Evolutionary conservation across 2,888 invertebrate species (phyloP).

Genomic region (Unio delphinus): DNA sequence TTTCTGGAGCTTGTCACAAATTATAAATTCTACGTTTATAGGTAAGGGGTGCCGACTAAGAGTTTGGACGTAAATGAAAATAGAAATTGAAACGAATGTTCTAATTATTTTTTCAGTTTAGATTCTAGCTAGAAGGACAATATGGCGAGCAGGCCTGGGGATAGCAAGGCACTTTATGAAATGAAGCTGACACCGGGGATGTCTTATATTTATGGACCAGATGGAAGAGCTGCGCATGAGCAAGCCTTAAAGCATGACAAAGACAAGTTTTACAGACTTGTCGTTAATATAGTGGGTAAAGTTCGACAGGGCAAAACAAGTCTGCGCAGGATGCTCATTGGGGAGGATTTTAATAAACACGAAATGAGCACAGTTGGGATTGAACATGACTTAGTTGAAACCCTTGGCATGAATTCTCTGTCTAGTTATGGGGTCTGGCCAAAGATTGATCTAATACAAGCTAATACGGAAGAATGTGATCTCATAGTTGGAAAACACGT

Average conservation of each 20-base stretch:
- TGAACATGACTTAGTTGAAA: constrained; percentile 45
- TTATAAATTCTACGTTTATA: no score
- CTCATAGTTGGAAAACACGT: constrained; percentile 37
- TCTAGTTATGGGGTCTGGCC: constrained; percentile 15
- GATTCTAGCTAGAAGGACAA: no score
- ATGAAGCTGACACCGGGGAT: constrained; percentile 42
- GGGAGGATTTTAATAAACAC: constrained; percentile 30
- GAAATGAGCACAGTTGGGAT: constrained; percentile 44
- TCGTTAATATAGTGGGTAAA: constrained; percentile 41
- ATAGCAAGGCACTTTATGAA: constrained; percentile 31
- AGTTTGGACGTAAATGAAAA: no score
- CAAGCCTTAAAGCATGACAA: constrained; percentile 32
- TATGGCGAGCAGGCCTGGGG: not conserved
- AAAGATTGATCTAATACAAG: constrained; percentile 25
- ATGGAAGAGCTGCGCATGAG: constrained; percentile 31
- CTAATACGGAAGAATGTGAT: constrained; percentile 36
- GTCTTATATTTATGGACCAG: constrained; percentile 42
- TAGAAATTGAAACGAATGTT: no score
- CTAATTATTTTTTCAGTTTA: no score
- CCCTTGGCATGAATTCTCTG: constrained; percentile 14
- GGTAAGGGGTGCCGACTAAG: no score
- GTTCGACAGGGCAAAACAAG: constrained; percentile 46
- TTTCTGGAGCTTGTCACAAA: no score
- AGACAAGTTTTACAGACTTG: constrained; percentile 33
- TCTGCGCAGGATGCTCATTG: constrained; percentile 31